Evolutionary conservation across 2,113 vertebrate genomes (phyloP).

Genomic region (Apistogramma diplotaenia): DNA sequence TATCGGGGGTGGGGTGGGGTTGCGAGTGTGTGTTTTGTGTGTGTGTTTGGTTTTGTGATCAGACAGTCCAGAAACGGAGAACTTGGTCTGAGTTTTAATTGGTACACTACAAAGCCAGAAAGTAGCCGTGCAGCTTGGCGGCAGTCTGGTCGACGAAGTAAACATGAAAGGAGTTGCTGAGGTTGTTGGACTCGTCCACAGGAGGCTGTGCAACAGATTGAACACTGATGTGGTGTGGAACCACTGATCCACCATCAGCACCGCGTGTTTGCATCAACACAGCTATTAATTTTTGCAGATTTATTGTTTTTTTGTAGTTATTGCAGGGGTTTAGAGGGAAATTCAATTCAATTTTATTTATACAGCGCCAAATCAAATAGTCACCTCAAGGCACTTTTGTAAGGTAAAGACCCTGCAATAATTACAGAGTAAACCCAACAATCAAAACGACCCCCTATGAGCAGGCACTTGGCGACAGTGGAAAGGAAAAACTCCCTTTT

Average conservation of each 20-base stretch:
- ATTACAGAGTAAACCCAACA: too few species aligned
- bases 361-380: too few species aligned
- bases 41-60: neutral
- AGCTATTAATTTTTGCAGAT: slow-evolving; percentile 16
- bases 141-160: neutral
- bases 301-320: slow-evolving; percentile 2
- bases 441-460: too few species aligned
- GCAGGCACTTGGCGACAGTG: too few species aligned
- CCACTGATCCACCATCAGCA: slow-evolving; percentile 27
- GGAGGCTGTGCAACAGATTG: neutral
- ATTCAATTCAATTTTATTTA: too few species aligned
- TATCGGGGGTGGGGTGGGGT: neutral
- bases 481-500: too few species aligned
- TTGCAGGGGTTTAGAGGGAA: neutral
- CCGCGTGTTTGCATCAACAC: neutral
- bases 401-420: too few species aligned
- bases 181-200: neutral
- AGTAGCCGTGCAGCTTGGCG: neutral
- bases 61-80: neutral
- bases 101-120: slow-evolving; percentile 30
- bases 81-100: slow-evolving; percentile 44
- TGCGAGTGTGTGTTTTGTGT: neutral
- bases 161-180: neutral
- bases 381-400: too few species aligned
- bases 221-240: neutral